Evolutionary conservation across 2,113 vertebrate species (phyloP).

Genomic region (Ictidomys tridecemlineatus): DNA sequence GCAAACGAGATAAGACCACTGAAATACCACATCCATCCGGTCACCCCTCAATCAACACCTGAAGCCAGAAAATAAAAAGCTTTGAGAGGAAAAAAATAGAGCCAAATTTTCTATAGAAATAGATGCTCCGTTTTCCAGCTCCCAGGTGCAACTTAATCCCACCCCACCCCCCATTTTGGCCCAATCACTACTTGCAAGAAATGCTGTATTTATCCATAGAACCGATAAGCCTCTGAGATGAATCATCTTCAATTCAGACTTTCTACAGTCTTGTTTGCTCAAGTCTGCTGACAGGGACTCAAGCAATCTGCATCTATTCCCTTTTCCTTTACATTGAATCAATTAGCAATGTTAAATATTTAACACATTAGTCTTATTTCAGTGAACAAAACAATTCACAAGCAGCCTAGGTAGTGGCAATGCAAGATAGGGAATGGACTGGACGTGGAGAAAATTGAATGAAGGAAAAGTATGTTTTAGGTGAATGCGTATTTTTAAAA

Average conservation of each 20-base stretch:
- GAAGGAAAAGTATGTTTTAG: slow-evolving; percentile 58
- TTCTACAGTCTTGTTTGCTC: background rate
- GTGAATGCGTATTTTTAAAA: slow-evolving; percentile 64
- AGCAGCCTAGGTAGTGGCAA: background rate
- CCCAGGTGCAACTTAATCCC: background rate
- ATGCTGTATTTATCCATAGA: background rate
- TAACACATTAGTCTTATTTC: slow-evolving; percentile 79
- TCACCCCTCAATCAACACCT: slow-evolving; percentile 18
- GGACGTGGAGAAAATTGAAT: slow-evolving; percentile 26
- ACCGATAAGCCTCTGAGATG: background rate
- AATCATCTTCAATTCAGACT: background rate
- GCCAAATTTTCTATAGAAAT: background rate
- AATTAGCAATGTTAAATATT: slow-evolving; percentile 88
- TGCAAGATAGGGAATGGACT: background rate
- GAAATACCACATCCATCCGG: background rate
- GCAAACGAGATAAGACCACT: background rate
- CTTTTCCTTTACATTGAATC: slow-evolving; percentile 85
- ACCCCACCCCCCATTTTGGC: background rate
- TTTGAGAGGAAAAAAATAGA: background rate
- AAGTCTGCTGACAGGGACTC: background rate
- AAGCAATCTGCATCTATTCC: slow-evolving; percentile 72
- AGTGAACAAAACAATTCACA: slow-evolving; percentile 56
- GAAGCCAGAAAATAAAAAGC: slow-evolving; percentile 13
- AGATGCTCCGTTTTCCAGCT: slow-evolving; percentile 37
- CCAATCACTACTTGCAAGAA: background rate